These are phyloP conservation scores for Sapajus apella DNA, from an alignment of 2,113 vertebrate species.

Conservation along the genomic window DNA sequence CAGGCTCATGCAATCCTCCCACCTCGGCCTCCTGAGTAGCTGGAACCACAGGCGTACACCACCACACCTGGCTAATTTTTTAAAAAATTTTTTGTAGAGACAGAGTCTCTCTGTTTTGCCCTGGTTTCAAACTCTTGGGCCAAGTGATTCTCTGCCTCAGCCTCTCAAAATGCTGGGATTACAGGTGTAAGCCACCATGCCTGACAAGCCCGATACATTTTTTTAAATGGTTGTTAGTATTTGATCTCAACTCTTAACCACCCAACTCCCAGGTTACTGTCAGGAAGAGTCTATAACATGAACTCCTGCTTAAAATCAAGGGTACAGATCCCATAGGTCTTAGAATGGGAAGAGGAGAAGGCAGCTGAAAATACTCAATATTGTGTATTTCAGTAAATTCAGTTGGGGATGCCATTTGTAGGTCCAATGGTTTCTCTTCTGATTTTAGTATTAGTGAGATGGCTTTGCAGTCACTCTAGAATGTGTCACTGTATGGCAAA, in stretches of 20 bases:
- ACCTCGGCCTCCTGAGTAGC: background rate
- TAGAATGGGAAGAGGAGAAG: background rate
- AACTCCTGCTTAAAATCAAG: background rate
- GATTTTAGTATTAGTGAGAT: too few relatives aligned
- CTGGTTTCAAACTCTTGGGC: background rate
- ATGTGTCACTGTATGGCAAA: rapidly evolving
- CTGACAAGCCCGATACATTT: background rate
- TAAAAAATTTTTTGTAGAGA: background rate
- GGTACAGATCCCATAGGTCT: background rate
- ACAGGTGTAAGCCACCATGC: background rate
- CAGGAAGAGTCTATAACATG: rapidly evolving
- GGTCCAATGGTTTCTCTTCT: background rate
- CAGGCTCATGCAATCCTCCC: background rate
- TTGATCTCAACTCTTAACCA: background rate
- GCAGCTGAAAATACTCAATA: background rate
- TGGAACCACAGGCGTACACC: background rate
- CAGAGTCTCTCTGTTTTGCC: background rate
- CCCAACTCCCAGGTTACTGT: background rate
- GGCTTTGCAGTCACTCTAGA: background rate
- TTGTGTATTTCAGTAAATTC: background rate
- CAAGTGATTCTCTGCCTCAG: background rate
- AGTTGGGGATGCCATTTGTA: background rate
- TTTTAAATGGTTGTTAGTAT: background rate
- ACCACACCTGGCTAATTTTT: background rate
- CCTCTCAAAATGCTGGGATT: background rate